These are phyloP conservation scores for Capra hircus DNA, from an alignment of 2,113 vertebrate genomes.

Conservation along the genomic window DNA sequence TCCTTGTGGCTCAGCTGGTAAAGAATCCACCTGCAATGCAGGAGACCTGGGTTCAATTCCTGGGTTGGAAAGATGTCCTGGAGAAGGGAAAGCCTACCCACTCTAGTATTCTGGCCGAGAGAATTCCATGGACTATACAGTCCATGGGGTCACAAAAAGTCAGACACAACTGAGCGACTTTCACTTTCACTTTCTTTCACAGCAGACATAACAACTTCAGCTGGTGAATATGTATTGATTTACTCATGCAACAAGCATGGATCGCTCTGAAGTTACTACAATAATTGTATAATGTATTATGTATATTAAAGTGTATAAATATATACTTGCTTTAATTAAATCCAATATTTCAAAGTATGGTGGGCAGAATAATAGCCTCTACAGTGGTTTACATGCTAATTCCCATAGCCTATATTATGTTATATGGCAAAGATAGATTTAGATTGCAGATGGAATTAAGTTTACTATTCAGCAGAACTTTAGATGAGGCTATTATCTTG, in stretches of 20 bases:
- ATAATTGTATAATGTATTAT: not conserved
- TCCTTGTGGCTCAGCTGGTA: not conserved
- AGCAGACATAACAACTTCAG: not conserved
- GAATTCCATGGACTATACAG: not conserved
- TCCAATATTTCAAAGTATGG: not conserved
- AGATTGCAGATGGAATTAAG: not conserved
- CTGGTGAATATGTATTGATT: not conserved
- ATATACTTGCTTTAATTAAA: not conserved
- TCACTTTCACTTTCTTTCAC: not conserved
- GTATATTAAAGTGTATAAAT: not conserved
- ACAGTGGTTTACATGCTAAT: not conserved
- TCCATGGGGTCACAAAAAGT: not conserved
- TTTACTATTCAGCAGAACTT: not conserved
- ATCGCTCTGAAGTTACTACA: not conserved
- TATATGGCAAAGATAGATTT: not conserved
- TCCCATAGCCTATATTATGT: not conserved
- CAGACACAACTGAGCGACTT: not conserved
- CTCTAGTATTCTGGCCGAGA: not conserved
- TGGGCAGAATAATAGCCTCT: not conserved
- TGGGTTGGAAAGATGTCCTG: not conserved
- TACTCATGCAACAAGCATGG: not conserved
- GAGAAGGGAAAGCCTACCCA: not conserved
- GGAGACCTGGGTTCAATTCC: not conserved
- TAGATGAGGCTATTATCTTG: not conserved
- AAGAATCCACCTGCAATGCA: not conserved